Conservation (phyloP, 2,888 invertebrate genomes). For the Ellobium chinense region DNA sequence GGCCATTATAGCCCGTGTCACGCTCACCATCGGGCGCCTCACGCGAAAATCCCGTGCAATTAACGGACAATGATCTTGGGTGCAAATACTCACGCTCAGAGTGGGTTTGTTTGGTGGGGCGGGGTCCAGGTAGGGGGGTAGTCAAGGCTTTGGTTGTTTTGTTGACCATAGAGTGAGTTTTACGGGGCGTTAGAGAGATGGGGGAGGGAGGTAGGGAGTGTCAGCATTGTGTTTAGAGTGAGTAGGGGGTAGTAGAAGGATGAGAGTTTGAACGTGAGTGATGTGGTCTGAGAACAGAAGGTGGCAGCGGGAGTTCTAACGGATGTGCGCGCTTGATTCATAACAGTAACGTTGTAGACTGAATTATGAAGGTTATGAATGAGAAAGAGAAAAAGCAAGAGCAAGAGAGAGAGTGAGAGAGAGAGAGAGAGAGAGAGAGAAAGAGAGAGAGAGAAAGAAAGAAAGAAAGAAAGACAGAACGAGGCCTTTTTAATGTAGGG, state of each 20-base stretch:
- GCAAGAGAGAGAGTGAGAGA: slow-evolving; percentile 7
- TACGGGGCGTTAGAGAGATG: no score
- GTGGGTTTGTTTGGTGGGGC: not conserved
- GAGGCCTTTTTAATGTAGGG: not conserved
- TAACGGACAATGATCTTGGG: slow-evolving; percentile 38
- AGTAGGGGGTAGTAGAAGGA: not conserved
- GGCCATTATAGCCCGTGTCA: slow-evolving; percentile 40
- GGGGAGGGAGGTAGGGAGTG: no score
- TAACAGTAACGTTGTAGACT: no score
- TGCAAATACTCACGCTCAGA: not conserved
- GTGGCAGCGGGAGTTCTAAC: slow-evolving; percentile 9
- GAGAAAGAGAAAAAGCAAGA: not conserved
- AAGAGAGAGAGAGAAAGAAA: slow-evolving; percentile 13
- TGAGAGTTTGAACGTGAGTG: not conserved
- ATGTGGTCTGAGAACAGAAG: not conserved
- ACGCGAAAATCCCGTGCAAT: slow-evolving; percentile 25
- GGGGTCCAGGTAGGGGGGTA: slow-evolving; percentile 1
- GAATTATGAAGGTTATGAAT: no score
- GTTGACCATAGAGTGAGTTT: not conserved
- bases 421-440: not conserved
- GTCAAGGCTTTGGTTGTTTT: slow-evolving; percentile 7
- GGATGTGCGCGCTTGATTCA: no score
- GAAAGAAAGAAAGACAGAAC: slow-evolving; percentile 12
- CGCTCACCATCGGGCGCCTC: slow-evolving; percentile 5
- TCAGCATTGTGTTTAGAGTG: not conserved